Evolutionary conservation across 2,797 vertebrate species (phyloP).

Genomic region (Scolopax rusticola): DNA sequence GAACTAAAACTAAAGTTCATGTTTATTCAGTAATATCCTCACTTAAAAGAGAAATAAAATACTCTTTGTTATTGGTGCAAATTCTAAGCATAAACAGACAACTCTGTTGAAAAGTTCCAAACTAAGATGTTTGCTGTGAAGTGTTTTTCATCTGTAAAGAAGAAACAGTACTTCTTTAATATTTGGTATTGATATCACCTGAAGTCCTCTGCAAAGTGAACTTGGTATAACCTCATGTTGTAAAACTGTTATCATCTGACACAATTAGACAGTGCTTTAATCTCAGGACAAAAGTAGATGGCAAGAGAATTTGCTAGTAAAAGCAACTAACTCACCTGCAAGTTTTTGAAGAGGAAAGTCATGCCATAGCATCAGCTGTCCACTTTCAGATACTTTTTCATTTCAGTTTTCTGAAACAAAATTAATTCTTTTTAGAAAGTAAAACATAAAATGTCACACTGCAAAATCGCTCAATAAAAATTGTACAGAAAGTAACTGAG

Average conservation of each 20-base stretch:
- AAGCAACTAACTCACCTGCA: background rate
- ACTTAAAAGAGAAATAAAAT: background rate
- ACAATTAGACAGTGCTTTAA: background rate
- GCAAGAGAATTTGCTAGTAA: background rate
- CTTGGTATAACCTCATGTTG: background rate
- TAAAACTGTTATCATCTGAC: background rate
- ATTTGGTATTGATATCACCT: background rate
- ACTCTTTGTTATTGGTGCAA: background rate
- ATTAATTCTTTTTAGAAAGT: background rate
- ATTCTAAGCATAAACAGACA: background rate
- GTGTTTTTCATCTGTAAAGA: background rate
- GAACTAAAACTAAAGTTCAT: no score
- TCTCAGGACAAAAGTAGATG: background rate
- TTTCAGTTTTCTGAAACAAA: slow-evolving; percentile 2
- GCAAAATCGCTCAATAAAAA: background rate
- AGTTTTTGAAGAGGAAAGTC: background rate
- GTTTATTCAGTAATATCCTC: background rate
- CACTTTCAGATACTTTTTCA: background rate
- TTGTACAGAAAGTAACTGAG: background rate
- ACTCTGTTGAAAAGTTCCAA: background rate
- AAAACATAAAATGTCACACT: background rate
- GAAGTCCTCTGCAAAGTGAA: background rate
- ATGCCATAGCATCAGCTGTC: background rate
- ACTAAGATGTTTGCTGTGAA: background rate
- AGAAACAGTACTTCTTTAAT: background rate